Percentiles rank a stretch among this genome's conserved stretches.
These are phyloP conservation scores for Dioctria linearis DNA, from an alignment of 2,888 invertebrate species.

Conservation along the genomic window DNA sequence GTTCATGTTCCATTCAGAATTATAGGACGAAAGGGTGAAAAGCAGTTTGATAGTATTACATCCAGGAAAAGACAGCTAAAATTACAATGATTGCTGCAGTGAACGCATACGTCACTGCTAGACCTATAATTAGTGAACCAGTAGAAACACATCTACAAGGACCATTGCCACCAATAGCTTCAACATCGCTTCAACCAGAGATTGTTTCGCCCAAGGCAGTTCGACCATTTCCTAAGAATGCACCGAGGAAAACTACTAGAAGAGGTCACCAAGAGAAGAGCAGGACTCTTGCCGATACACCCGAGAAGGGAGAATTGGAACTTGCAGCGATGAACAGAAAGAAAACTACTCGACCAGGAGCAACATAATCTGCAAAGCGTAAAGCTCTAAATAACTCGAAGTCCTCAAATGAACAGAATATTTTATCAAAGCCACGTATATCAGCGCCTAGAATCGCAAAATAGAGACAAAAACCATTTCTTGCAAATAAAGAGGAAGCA, in stretches of 20 bases:
- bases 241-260: conserved; percentile 7
- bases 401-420: background rate
- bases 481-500: conserved; percentile 1
- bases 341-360: background rate
- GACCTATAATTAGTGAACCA: background rate
- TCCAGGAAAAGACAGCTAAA: no score
- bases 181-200: background rate
- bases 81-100: no score
- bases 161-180: background rate
- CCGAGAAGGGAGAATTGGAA: no score
- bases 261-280: background rate
- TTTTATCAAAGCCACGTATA: background rate
- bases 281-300: background rate
- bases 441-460: background rate
- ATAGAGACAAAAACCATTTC: background rate
- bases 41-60: no score
- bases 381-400: background rate
- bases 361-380: background rate
- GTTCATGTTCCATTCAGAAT: no score
- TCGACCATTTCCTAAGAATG: background rate
- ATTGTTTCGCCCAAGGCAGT: background rate
- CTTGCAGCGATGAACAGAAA: background rate
- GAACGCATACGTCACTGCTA: background rate
- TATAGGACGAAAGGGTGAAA: no score
- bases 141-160: background rate